Evolutionary conservation across 2,888 invertebrate genomes (phyloP).

Genomic region (Scaptomyza reducta): DNA sequence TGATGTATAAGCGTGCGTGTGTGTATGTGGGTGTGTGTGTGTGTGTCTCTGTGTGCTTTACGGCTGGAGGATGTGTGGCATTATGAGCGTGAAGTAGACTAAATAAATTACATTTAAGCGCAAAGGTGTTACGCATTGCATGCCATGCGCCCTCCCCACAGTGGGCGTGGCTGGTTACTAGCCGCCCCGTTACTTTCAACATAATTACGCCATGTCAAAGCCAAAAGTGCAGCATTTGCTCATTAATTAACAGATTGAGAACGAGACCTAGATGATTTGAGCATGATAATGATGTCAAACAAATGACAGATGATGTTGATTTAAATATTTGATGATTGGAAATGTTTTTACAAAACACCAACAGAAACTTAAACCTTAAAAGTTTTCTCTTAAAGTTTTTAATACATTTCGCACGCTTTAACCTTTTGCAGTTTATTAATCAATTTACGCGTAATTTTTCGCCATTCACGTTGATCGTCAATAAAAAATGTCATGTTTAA

Average conservation of each 20-base stretch:
- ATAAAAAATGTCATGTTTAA: conserved; percentile 45
- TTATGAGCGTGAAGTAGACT: conserved; percentile 77
- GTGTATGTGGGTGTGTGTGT: conserved; percentile 17
- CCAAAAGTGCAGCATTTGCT: conserved; percentile 40
- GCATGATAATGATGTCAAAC: neutral
- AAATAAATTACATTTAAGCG: conserved; percentile 76
- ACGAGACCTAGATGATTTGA: conserved; percentile 5
- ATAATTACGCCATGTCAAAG: conserved; percentile 57
- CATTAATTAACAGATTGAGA: conserved; percentile 51
- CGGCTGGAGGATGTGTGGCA: conserved; percentile 59
- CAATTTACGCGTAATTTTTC: conserved; percentile 16
- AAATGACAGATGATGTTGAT: neutral
- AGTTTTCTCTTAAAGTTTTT: neutral
- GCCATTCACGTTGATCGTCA: conserved; percentile 18
- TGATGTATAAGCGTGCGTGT: conserved; percentile 13
- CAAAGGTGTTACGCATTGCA: conserved; percentile 68
- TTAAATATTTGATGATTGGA: conserved; percentile 3
- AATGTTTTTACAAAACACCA: no score
- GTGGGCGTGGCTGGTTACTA: conserved; percentile 39
- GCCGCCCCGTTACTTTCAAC: conserved; percentile 36
- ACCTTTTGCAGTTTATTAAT: conserved; percentile 17
- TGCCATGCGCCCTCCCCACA: conserved; percentile 10
- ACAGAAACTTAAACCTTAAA: no score
- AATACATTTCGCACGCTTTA: neutral
- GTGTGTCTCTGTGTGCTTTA: conserved; percentile 36